Evolutionary conservation across 2,888 invertebrate genomes (phyloP).

Genomic region (Lithophane semibrunnea): DNA sequence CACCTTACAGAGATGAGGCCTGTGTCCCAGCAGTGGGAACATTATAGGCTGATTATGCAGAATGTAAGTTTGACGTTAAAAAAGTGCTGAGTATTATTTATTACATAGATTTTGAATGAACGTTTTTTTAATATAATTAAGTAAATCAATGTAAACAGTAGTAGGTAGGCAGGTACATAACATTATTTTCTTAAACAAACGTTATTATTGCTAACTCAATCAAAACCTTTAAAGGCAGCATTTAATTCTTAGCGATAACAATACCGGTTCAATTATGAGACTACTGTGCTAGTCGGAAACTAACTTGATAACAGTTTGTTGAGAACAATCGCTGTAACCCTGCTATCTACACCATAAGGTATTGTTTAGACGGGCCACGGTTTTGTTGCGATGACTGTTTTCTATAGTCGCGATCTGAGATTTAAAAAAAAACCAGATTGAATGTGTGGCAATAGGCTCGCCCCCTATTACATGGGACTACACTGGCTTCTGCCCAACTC

Average conservation of each 20-base stretch:
- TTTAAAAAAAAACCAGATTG: background rate
- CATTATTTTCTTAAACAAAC: background rate
- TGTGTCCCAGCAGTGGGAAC: no score
- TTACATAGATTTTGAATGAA: background rate
- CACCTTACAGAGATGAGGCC: no score
- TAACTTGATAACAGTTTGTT: conserved; percentile 63
- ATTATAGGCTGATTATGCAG: no score
- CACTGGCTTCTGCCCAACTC: no score
- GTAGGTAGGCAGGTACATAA: background rate
- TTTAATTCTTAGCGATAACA: conserved; percentile 50
- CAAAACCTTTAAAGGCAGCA: conserved; percentile 16
- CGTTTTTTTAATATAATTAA: background rate
- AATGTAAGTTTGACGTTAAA: no score
- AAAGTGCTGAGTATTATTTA: background rate
- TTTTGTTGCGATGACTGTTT: conserved; percentile 3
- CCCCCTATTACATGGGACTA: no score
- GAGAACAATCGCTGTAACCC: conserved; percentile 56
- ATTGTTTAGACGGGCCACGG: conserved; percentile 25
- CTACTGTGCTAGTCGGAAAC: conserved; percentile 54
- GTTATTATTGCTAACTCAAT: conserved; percentile 24
- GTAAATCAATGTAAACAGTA: background rate
- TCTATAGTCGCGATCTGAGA: background rate
- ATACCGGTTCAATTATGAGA: conserved; percentile 50
- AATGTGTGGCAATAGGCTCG: background rate
- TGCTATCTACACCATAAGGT: conserved; percentile 53